A percentile compares a stretch with the other conserved stretches of the same genome.
phyloP scores from a whole-genome alignment of 1,140 invertebrate genomes.

The Pseudomyrmex concolor region DNA sequence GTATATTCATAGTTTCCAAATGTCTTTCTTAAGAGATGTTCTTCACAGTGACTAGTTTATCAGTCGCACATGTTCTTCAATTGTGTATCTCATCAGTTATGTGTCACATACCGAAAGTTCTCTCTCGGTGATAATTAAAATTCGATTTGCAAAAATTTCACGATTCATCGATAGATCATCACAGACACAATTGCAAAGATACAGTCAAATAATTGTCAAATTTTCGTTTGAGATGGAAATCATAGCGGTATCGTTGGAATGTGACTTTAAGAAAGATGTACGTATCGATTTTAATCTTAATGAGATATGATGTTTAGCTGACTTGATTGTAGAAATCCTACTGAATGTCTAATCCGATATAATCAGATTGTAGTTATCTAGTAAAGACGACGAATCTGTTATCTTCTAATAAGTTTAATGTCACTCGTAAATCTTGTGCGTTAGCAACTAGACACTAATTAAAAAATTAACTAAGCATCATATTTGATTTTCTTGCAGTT shows the following conservation, averaged over 20 bases:
- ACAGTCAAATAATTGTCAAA: not conserved
- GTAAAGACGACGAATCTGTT: constrained; percentile 32
- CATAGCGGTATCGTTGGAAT: constrained; percentile 18
- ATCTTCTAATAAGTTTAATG: constrained; percentile 41
- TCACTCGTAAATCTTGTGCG: not conserved
- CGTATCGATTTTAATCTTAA: constrained; percentile 24
- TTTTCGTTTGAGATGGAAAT: not conserved
- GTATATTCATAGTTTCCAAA: constrained; percentile 68
- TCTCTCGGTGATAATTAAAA: constrained; percentile 37
- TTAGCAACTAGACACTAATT: constrained; percentile 69
- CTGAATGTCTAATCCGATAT: constrained; percentile 1
- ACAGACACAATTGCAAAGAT: not conserved
- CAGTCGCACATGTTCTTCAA: not conserved
- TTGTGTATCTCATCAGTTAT: constrained; percentile 11
- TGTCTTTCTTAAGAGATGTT: constrained; percentile 36
- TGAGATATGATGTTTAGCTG: constrained; percentile 15
- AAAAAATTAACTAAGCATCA: constrained; percentile 64
- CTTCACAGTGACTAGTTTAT: constrained; percentile 32
- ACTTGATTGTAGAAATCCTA: constrained; percentile 44
- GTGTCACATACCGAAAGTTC: constrained; percentile 13
- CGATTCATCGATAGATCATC: constrained; percentile 8
- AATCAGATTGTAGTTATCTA: constrained; percentile 35
- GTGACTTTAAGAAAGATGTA: constrained; percentile 41
- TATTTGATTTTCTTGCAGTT: constrained; percentile 32
- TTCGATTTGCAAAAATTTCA: not conserved